These are phyloP conservation scores for Stramonita haemastoma DNA, from an alignment of 2,888 invertebrate species.

Conservation along the genomic window DNA sequence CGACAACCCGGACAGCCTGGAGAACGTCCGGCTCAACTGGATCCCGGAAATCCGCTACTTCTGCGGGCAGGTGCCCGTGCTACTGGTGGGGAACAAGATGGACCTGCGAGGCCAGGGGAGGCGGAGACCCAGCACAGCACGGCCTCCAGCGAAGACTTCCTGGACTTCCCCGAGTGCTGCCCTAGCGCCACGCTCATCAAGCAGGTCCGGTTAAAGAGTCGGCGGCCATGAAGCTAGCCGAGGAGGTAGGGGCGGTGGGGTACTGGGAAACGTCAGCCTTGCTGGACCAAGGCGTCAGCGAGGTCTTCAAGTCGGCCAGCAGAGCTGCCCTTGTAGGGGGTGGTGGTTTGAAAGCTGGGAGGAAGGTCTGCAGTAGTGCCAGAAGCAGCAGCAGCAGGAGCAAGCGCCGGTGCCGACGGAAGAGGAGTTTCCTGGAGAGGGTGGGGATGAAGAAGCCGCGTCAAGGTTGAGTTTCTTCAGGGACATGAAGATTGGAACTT, in stretches of 20 bases:
- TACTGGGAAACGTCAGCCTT: slow-evolving; percentile 37
- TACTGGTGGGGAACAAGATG: slow-evolving; percentile 52
- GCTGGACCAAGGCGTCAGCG: slow-evolving; percentile 16
- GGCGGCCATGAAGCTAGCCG: slow-evolving; percentile 1
- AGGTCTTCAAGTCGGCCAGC: not conserved
- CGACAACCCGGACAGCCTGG: slow-evolving; percentile 48
- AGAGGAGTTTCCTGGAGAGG: slow-evolving; percentile 11
- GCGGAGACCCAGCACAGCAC: slow-evolving; percentile 30
- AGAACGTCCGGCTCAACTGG: slow-evolving; percentile 49
- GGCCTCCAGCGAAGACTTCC: not conserved
- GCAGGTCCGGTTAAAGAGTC: slow-evolving; percentile 22
- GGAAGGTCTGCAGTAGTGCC: too few species aligned
- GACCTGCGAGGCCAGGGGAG: slow-evolving; percentile 46
- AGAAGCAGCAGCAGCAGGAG: not conserved
- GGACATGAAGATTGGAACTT: not conserved
- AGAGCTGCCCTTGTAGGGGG: not conserved
- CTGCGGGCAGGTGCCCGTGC: slow-evolving; percentile 47
- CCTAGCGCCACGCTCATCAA: slow-evolving; percentile 9
- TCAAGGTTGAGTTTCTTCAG: not conserved
- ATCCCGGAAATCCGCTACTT: slow-evolving; percentile 50
- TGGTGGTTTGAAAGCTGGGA: too few species aligned
- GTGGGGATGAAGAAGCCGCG: slow-evolving; percentile 16
- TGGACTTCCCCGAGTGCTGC: not conserved
- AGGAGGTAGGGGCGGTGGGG: slow-evolving; percentile 23
- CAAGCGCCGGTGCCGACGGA: not conserved